These are phyloP conservation scores for Harpagoxenus sublaevis DNA, from an alignment of 2,888 invertebrate genomes.

Conservation along the genomic window DNA sequence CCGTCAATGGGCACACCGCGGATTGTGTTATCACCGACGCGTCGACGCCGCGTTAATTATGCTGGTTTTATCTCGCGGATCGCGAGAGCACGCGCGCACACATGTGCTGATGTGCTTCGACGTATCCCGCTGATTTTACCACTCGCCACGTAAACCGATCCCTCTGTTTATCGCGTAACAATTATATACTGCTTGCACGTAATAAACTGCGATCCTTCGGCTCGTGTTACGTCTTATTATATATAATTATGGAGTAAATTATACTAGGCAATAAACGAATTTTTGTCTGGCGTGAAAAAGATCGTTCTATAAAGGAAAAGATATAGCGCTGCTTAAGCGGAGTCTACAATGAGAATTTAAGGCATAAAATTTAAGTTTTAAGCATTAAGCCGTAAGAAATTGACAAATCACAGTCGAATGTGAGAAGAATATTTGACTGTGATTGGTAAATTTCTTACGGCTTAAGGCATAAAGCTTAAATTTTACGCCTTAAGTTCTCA, in stretches of 20 bases:
- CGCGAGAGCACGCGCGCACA: not conserved
- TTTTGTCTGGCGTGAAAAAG: not conserved
- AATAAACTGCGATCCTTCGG: slow-evolving; percentile 17
- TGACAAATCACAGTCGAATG: too few species aligned
- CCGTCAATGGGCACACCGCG: slow-evolving; percentile 40
- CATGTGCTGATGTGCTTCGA: slow-evolving; percentile 26
- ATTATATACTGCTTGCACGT: slow-evolving; percentile 4
- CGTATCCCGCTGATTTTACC: slow-evolving; percentile 50
- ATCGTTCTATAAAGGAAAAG: not conserved
- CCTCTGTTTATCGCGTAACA: slow-evolving; percentile 42
- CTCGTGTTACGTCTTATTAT: not conserved
- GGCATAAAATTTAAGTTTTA: too few species aligned
- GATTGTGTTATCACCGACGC: slow-evolving; percentile 61
- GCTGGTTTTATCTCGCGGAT: slow-evolving; percentile 61
- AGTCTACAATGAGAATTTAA: too few species aligned
- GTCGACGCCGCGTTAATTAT: slow-evolving; percentile 66
- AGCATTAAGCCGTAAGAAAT: too few species aligned
- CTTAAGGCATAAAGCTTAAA: too few species aligned
- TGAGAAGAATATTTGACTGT: too few species aligned
- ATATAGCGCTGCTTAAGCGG: not conserved
- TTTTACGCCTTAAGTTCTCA: too few species aligned
- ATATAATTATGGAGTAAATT: slow-evolving; percentile 26
- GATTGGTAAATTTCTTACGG: too few species aligned
- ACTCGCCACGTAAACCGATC: slow-evolving; percentile 46
- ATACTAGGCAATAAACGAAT: not conserved